Percentiles rank a stretch among this genome's conserved stretches.
phyloP scores from a whole-genome alignment of 2,888 invertebrate species.

The Ophraella communa region DNA sequence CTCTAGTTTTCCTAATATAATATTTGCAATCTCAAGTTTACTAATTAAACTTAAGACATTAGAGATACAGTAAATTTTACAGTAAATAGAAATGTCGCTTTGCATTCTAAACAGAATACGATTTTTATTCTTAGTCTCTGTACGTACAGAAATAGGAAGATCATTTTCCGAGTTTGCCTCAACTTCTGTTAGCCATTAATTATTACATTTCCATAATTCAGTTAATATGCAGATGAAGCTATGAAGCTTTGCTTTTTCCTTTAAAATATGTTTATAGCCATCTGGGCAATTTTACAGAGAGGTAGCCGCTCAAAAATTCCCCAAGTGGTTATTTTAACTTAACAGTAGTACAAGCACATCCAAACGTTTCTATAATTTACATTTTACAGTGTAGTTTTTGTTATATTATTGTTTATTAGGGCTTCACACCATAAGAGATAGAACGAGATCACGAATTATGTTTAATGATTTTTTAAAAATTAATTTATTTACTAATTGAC shows the following conservation, averaged over 20 bases:
- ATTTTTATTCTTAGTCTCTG: constrained; percentile 8
- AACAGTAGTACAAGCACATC: too few relatives aligned
- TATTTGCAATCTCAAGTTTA: background rate
- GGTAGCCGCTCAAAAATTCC: background rate
- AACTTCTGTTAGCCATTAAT: constrained; percentile 49
- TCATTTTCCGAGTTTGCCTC: constrained; percentile 20
- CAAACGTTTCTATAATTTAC: too few relatives aligned
- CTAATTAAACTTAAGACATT: constrained; percentile 20
- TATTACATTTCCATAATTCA: constrained; percentile 62
- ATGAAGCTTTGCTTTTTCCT: constrained; percentile 55
- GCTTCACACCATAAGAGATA: too few relatives aligned
- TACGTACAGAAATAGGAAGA: constrained; percentile 6
- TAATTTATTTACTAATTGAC: too few relatives aligned
- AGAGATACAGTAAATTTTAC: constrained; percentile 5
- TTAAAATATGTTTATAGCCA: constrained; percentile 51
- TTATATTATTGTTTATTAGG: too few relatives aligned
- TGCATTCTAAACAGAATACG: background rate
- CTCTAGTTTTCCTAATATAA: background rate
- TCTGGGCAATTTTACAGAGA: constrained; percentile 5
- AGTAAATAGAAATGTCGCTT: constrained; percentile 5
- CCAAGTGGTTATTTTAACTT: too few relatives aligned
- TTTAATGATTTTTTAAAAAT: too few relatives aligned
- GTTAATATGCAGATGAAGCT: constrained; percentile 61
- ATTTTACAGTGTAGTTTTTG: too few relatives aligned
- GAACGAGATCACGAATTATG: too few relatives aligned